Conservation (phyloP, 2,797 vertebrate species). For the Xyrichtys novacula region DNA sequence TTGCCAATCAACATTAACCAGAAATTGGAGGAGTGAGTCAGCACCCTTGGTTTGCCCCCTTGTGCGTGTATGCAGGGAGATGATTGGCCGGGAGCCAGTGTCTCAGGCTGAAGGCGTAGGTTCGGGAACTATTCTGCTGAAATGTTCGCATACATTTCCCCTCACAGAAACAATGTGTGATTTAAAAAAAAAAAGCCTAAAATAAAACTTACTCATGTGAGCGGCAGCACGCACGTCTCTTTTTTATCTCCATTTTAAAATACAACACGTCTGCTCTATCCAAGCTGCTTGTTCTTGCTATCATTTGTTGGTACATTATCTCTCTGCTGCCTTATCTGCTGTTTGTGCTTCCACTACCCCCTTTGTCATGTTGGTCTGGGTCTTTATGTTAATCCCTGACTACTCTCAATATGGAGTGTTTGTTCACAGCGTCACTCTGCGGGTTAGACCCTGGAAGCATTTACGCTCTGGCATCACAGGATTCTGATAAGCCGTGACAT, state of each 20-base stretch:
- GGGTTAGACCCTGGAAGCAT: conserved; percentile 20
- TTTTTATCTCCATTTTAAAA: not conserved
- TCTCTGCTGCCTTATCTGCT: conserved; percentile 39
- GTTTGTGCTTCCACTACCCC: conserved; percentile 40
- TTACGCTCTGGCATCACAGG: not conserved
- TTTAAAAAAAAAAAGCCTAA: too few species aligned
- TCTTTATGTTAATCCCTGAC: conserved; percentile 51
- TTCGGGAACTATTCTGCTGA: conserved; percentile 1
- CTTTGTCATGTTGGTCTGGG: conserved; percentile 41
- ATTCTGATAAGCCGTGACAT: conserved; percentile 9
- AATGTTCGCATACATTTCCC: not conserved
- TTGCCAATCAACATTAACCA: conserved; percentile 23
- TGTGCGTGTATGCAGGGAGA: conserved; percentile 7
- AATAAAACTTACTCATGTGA: not conserved
- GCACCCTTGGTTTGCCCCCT: conserved; percentile 41
- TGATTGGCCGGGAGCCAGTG: conserved; percentile 20
- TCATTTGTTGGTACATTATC: conserved; percentile 43
- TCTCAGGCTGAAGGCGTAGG: conserved; percentile 4
- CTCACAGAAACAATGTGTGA: too few species aligned
- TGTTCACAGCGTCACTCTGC: conserved; percentile 15
- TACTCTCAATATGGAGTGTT: conserved; percentile 34
- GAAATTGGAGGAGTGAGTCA: conserved; percentile 14
- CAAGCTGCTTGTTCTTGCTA: conserved; percentile 19
- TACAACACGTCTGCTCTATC: conserved; percentile 8
- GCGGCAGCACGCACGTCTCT: not conserved